A percentile compares a stretch with the other conserved stretches of the same genome.
These are phyloP conservation scores for Macrotis lagotis DNA, from an alignment of 2,113 vertebrate species.

Conservation along the genomic window DNA sequence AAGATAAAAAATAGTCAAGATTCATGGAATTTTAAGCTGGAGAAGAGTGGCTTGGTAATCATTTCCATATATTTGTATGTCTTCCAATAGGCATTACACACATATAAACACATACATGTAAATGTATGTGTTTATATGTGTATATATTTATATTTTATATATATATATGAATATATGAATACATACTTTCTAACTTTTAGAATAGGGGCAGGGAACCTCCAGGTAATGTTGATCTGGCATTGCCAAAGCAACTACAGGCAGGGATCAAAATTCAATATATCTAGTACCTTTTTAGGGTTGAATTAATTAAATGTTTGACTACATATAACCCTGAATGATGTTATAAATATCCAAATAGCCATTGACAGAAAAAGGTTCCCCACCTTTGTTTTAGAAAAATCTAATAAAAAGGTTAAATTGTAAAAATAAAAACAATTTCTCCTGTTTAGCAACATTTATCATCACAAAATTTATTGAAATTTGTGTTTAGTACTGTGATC, in stretches of 20 bases:
- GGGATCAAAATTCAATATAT: too few relatives aligned
- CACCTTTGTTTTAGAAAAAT: neutral
- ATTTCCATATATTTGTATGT: neutral
- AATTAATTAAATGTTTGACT: too few relatives aligned
- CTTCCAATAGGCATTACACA: neutral
- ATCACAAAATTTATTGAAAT: neutral
- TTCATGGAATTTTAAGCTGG: neutral
- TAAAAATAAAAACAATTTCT: neutral
- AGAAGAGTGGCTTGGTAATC: neutral
- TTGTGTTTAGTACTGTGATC: neutral
- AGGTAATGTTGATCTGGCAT: too few relatives aligned
- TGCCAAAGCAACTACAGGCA: too few relatives aligned
- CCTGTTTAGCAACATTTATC: neutral
- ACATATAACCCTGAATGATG: too few relatives aligned
- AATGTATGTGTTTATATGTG: neutral
- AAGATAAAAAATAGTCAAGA: neutral
- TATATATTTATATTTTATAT: too few relatives aligned
- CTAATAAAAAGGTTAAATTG: neutral
- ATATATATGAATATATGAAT: neutral
- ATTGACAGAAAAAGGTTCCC: too few relatives aligned
- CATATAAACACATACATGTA: neutral
- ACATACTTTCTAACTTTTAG: neutral
- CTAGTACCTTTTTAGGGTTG: too few relatives aligned
- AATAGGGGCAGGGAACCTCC: too few relatives aligned
- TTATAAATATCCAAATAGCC: too few relatives aligned